These are phyloP conservation scores for Lagopus leucura DNA, from an alignment of 2,113 vertebrate species.

Conservation along the genomic window DNA sequence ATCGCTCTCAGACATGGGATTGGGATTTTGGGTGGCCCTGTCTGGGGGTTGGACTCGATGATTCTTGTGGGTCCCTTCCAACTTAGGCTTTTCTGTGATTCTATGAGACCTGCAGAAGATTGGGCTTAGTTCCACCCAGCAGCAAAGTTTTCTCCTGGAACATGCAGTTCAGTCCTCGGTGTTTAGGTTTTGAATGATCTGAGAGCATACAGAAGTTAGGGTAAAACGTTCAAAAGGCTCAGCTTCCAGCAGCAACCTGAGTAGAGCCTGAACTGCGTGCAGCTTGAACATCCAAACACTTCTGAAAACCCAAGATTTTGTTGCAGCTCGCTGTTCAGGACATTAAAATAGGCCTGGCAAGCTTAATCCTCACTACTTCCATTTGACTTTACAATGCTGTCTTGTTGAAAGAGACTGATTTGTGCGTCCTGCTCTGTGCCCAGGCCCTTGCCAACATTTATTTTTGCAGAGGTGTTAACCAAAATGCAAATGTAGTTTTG, in stretches of 20 bases:
- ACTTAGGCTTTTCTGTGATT: neutral
- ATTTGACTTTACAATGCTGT: neutral
- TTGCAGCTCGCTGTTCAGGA: neutral
- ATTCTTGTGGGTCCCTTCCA: neutral
- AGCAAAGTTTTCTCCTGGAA: neutral
- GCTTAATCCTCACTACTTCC: neutral
- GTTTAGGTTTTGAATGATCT: neutral
- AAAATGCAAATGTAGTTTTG: neutral
- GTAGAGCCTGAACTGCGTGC: neutral
- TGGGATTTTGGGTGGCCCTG: neutral
- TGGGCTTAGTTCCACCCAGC: neutral
- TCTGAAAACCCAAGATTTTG: neutral
- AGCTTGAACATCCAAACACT: neutral
- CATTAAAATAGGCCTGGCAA: neutral
- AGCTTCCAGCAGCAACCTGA: fast-evolving
- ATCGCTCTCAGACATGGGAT: neutral
- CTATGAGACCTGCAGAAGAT: neutral
- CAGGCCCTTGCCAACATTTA: neutral
- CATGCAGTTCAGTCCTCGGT: fast-evolving
- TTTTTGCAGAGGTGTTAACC: neutral
- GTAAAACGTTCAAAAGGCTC: neutral
- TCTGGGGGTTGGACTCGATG: neutral
- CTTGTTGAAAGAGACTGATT: neutral
- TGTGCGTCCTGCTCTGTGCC: neutral
- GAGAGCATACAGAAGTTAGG: neutral